Evolutionary conservation across 2,888 invertebrate species (phyloP), one percentile per base, ranked within the genome.

Genomic region (Eristalinus aeneus): DNA sequence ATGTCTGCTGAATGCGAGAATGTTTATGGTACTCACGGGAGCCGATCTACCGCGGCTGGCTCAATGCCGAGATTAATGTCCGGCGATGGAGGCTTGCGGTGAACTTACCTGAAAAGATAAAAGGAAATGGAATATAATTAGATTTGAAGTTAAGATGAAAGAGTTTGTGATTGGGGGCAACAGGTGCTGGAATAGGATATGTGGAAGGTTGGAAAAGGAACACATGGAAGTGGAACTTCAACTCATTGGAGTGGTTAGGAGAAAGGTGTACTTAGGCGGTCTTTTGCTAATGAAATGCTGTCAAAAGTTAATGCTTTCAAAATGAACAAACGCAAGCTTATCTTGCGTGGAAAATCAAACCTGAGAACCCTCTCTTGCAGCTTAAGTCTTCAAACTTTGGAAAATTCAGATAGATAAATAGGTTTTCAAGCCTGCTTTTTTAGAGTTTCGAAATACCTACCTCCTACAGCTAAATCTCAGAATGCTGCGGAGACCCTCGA

Each of bases 101-200:
- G 60, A 58, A 85, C 85, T 85, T 85, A 85, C 81, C 76, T 85
- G 54, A 22, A 85, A 81, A 64, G 64, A 76, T 72, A 81, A 11
- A 58, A 58, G 27, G n/a, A 69, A 65, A 77, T 39, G 12, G 46
- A 73, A 46, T 9, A 71, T 8, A 85, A 73, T 76, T 85, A 73
- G 79, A 73, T 81, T 68, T 80, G 80, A 80, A 76, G 53, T 72
- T 16, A 8, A 36, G 8, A 8, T n/a, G 16, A 8, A 8, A 16
- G 16, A 16, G 67, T n/a, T 16, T 22, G 22, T 53, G 84, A 58
- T 63, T 31, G 53, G 23, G 23, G 53, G 46, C 36, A 46, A 67
- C 53, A 23, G n/a, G 23, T 32, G n/a, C 27, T 23, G 61, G 27
- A 68, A 27, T 53, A 36, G 60, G 16, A 56, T 10, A 23, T 54